These are phyloP conservation scores for Podarcis muralis DNA, from an alignment of 2,113 vertebrate genomes.

Conservation along the genomic window DNA sequence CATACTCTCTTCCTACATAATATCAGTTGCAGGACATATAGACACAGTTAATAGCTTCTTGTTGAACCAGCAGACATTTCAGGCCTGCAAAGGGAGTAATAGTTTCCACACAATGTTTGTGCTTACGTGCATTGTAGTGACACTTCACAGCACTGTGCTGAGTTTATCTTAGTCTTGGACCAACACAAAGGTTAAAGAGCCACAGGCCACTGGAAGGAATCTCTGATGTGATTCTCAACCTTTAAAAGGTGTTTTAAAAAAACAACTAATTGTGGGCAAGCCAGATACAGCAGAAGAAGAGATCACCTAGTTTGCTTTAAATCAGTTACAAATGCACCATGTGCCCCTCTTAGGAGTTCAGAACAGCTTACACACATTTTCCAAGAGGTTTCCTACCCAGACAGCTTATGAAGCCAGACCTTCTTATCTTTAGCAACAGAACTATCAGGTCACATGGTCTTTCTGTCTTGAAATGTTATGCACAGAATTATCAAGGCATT, in stretches of 20 bases:
- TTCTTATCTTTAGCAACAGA: not conserved
- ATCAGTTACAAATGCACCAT: not conserved
- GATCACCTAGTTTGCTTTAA: not conserved
- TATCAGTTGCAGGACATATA: slow-evolving; percentile 72
- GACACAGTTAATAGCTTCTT: slow-evolving; percentile 54
- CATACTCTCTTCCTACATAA: slow-evolving; percentile 80
- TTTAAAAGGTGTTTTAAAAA: not conserved
- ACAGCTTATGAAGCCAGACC: not conserved
- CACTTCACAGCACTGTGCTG: slow-evolving; percentile 57
- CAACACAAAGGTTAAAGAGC: slow-evolving; percentile 53
- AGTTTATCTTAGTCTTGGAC: slow-evolving; percentile 56
- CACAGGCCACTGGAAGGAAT: not conserved
- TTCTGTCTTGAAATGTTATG: slow-evolving; percentile 34
- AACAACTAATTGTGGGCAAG: not conserved
- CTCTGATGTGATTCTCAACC: not conserved
- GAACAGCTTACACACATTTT: not conserved
- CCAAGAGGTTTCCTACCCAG: not conserved
- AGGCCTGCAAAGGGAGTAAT: slow-evolving; percentile 67
- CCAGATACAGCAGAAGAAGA: not conserved
- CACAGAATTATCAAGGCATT: slow-evolving; percentile 45
- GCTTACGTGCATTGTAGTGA: slow-evolving; percentile 74
- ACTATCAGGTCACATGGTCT: slow-evolving; percentile 35
- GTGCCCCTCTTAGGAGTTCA: not conserved
- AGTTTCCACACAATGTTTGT: slow-evolving; percentile 63
- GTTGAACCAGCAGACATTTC: slow-evolving; percentile 60